Evolutionary conservation across 35 echinoderm and acorn worm genomes (phyloP), one percentile per base, ranked within the genome.

Genomic region (Eucidaris tribuloides): DNA sequence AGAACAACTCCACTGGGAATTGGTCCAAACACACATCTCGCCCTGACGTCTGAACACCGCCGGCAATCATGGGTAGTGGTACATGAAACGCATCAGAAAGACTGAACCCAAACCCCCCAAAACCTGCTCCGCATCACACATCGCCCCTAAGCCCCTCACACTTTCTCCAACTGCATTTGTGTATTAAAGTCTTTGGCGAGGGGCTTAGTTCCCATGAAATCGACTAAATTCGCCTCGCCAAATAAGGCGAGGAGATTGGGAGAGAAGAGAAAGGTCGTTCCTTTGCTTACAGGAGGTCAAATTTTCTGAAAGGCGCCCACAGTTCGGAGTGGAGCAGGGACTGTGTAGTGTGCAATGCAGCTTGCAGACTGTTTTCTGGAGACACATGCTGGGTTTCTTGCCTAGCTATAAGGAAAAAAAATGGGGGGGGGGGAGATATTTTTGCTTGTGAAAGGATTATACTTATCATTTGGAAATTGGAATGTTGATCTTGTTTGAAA

Each of bases 341-440:
- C 57, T 60, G 57, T 60, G 46, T 76, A 42, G 70, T 76, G 70
- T 76, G n/a, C n/a, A n/a, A n/a, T n/a, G n/a, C n/a, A n/a, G n/a
- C n/a, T n/a, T n/a, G n/a, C n/a, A n/a, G n/a, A n/a, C n/a, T n/a
- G n/a, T n/a, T n/a, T n/a, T n/a, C n/a, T n/a, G n/a, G n/a, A n/a
- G n/a, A n/a, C n/a, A n/a, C n/a, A n/a, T n/a, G n/a, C n/a, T n/a
- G n/a, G n/a, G n/a, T n/a, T n/a, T n/a, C n/a, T n/a, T n/a, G n/a
- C n/a, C n/a, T n/a, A n/a, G n/a, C n/a, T n/a, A n/a, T n/a, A n/a
- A n/a, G n/a, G n/a, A n/a, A n/a, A n/a, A n/a, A n/a, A n/a, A n/a
- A n/a, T n/a, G n/a, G n/a, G n/a, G n/a, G n/a, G n/a, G n/a, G n/a
- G n/a, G n/a, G n/a, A n/a, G n/a, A n/a, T n/a, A n/a, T n/a, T n/a